Conservation (phyloP, 2,113 vertebrate genomes). For the Nothocercus julius region DNA sequence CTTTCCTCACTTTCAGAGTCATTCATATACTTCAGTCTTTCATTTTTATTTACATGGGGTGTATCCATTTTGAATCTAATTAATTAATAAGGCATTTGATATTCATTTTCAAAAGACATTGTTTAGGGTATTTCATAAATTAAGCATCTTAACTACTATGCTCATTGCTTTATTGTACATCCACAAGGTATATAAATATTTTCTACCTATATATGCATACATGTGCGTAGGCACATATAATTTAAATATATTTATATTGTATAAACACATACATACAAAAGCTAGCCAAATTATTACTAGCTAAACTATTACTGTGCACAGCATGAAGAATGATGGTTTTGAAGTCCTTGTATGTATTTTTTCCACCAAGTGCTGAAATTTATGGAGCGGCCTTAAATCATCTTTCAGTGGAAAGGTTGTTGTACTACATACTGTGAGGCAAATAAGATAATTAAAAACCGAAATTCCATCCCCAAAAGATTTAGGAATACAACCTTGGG, state of each 20-base stretch:
- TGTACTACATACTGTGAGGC: not conserved
- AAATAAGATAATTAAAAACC: not conserved
- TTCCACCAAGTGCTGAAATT: not conserved
- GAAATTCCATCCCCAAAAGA: not conserved
- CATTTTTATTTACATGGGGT: not conserved
- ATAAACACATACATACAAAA: not conserved
- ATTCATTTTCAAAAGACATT: not conserved
- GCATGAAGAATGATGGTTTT: not conserved
- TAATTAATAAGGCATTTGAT: not conserved
- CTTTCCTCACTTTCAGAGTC: not conserved
- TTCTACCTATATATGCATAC: not conserved
- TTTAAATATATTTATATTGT: not conserved
- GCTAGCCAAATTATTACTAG: not conserved
- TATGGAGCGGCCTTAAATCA: accelerated
- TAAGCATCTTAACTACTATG: not conserved
- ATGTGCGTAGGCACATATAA: not conserved
- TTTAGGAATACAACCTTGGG: not conserved
- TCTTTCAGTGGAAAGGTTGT: accelerated
- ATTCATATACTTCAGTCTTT: not conserved
- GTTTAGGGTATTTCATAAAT: not conserved
- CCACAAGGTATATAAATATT: not conserved
- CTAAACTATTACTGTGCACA: not conserved
- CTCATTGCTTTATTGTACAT: not conserved
- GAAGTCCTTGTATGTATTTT: not conserved
- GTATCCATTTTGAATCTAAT: not conserved